Percentiles rank a stretch among this genome's conserved stretches.
Conservation (phyloP, 2,113 vertebrate genomes). For the Rhombomys opimus region DNA sequence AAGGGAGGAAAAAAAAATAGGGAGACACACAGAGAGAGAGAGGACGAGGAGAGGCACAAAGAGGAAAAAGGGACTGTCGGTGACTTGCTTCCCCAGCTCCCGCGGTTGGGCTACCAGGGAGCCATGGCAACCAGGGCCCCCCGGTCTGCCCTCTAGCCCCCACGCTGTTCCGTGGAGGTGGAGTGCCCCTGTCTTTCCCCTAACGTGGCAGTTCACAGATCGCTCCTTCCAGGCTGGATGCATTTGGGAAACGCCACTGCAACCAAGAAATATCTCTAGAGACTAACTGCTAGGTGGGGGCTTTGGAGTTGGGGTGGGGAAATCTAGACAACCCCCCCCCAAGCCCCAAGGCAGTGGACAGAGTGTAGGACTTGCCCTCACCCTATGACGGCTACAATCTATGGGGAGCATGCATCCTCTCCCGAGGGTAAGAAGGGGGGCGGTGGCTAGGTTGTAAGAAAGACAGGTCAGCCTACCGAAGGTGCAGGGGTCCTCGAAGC, state of each 20-base stretch:
- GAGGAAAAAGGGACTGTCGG: constrained; percentile 81
- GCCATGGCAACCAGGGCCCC: constrained; percentile 85
- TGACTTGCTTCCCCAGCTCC: constrained; percentile 86
- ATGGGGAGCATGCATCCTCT: background rate
- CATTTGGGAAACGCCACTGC: background rate
- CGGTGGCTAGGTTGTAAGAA: background rate
- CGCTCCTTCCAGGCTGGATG: background rate
- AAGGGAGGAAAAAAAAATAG: background rate
- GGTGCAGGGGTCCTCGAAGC: background rate
- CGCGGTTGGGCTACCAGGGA: constrained; percentile 79
- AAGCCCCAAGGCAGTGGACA: background rate
- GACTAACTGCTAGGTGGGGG: background rate
- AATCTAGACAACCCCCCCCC: too few species aligned
- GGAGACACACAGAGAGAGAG: background rate
- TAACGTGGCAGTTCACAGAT: background rate
- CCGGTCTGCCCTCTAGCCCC: constrained; percentile 55
- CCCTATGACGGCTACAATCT: background rate
- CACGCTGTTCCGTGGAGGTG: background rate
- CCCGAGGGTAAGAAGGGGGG: background rate
- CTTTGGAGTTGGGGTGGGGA: background rate
- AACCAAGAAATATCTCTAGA: background rate
- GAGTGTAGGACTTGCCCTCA: background rate
- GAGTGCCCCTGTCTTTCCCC: background rate
- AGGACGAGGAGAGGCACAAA: constrained; percentile 51
- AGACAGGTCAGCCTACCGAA: background rate